A percentile compares a stretch with the other conserved stretches of the same genome.
These are phyloP conservation scores for Patella pellucida DNA, from an alignment of 2,888 invertebrate species.

Conservation along the genomic window DNA sequence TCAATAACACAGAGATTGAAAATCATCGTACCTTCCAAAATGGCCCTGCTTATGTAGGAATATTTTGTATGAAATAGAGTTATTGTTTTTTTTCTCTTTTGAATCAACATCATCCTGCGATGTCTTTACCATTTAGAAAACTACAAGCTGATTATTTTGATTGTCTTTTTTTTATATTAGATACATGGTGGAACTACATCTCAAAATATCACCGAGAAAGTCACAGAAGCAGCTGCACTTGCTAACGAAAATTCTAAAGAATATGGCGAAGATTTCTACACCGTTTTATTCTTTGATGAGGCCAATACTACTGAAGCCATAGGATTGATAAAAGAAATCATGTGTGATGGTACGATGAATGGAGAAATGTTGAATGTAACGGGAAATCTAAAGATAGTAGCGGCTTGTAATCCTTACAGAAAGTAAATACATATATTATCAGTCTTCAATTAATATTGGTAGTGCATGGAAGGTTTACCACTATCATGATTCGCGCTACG, in stretches of 20 bases:
- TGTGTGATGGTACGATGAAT: constrained; percentile 63
- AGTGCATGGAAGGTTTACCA: no score
- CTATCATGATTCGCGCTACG: no score
- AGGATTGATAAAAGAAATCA: constrained; percentile 66
- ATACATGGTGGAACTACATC: constrained; percentile 66
- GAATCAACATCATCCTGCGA: no score
- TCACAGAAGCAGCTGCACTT: constrained; percentile 46
- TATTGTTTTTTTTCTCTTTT: no score
- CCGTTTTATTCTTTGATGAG: constrained; percentile 67
- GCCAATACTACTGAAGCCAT: constrained; percentile 69
- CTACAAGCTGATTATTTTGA: no score
- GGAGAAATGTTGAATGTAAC: constrained; percentile 50
- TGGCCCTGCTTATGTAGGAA: no score
- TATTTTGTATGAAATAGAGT: no score
- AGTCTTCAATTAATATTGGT: no score
- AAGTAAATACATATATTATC: constrained; percentile 46
- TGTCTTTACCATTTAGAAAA: no score
- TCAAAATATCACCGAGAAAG: constrained; percentile 57
- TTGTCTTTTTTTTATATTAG: constrained; percentile 13
- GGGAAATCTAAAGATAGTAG: constrained; percentile 60
- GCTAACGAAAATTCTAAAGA: constrained; percentile 46
- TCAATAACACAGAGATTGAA: no score
- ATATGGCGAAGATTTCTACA: constrained; percentile 49
- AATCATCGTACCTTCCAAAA: no score
- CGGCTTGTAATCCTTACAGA: constrained; percentile 68